Evolutionary conservation across 2,888 invertebrate genomes (phyloP), one percentile per base, ranked within the genome.

Genomic region (Ferdinandea cuprea): DNA sequence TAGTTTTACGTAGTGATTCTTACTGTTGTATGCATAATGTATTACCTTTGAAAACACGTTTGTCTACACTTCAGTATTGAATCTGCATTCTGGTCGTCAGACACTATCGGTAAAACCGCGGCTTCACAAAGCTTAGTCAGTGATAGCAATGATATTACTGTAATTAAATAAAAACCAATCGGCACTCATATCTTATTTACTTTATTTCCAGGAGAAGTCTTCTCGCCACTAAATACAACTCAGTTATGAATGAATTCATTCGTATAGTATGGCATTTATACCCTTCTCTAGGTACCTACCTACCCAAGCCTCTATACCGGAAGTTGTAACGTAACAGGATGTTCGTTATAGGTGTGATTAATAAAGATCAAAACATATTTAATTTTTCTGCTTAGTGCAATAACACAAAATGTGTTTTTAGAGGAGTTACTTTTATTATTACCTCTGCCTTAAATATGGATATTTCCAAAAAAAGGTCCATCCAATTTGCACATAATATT

Each of bases 41-140:
- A 1, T 71, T 65, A 78, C 78, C 65, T 66, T 35, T 11, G 46
- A 72, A 44, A 59, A 44, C 78, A 79, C 17, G 48, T 65, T 21
- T 59, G 50, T 40, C 78, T 58, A 3, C 78, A 79, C 5, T 9
- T 66, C 2, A 44, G 3, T 2, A 66, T 59, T 0, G 11, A 28
- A 15, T 72, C 52, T 21, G 19, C 8, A 7, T 30, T 17, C 7
- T 37, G n/a, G n/a, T 9, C 0, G 8, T 9, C 11, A 15, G n/a
- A n/a, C n/a, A n/a, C n/a, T n/a, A n/a, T 1, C 8, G 52, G 48
- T 0, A 68, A 1, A 19, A 11, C 35, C 13, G 35, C 56, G 3
- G 42, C 35, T 17, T 50, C 37, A 52, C 42, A 63, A 8, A 68
- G 13, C 19, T 0, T 3, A 17, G 11, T 7, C 19, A 71, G 13